Evolutionary conservation across 1,140 invertebrate genomes (phyloP), one percentile per base, ranked within the genome.

Genomic region (Leptinotarsa lineolata): DNA sequence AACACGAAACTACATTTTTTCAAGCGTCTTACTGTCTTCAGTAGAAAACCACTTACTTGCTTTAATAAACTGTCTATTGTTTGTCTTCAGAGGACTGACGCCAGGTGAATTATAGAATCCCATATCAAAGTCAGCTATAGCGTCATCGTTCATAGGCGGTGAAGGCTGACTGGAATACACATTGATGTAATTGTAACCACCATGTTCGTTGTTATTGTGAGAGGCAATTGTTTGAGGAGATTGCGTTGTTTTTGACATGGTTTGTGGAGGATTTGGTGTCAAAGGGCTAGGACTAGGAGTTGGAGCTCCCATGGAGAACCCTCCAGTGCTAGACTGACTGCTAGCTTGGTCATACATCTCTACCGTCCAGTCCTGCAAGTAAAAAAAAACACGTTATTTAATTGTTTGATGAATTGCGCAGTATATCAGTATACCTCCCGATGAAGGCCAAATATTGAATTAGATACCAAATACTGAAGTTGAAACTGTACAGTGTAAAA

Each of bases 121-220:
- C 22, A 81, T 64, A 39, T 79, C 73, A 61, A 80, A 82, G 60
- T 80, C 80, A 13, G 70, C 63, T 22, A 81, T 78, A 12, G 75
- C 72, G 18, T 88, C 88, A 4, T 88, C 87, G 1, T 85, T 86
- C 83, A 88, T 85, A 0, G 86, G 87, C 81, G 61, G 87, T 84
- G 73, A 79, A 61, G 18, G 78, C 79, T 64, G 83, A 78, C 72
- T 86, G 81, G 4, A 73, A 81, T 54, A 83, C 24, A 87, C 82
- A 67, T 85, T 84, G 70, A 87, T 84, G 72, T 85, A 87, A 68
- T 85, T 87, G 72, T 74, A 82, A 64, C 74, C 67, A 45, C 48
- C 66, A 72, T 72, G 44, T 72, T 67, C 58, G 68, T 75, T 76
- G 71, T 69, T 72, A 61, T 63, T 63, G 63, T 75, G 72, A 18